phyloP scores from a whole-genome alignment of 2,113 vertebrate species.

The Spea multiplicata region DNA sequence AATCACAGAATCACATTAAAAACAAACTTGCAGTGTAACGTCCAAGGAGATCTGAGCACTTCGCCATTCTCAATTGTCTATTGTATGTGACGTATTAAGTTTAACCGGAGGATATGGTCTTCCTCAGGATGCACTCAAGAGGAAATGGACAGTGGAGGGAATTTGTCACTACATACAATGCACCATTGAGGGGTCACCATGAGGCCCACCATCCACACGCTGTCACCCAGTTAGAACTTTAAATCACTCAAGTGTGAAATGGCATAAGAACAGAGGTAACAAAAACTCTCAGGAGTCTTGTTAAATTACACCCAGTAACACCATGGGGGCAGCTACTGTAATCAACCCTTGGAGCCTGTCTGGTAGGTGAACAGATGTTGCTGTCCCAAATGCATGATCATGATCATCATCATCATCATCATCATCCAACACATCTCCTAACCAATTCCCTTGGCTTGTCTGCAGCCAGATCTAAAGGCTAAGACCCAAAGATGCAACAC shows the following conservation, averaged over 20 bases:
- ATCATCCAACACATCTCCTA: background rate
- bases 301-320: background rate
- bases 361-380: constrained; percentile 10
- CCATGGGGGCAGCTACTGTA: background rate
- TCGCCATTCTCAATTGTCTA: too few relatives aligned
- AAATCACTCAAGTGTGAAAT: background rate
- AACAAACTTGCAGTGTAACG: too few relatives aligned
- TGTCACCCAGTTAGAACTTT: background rate
- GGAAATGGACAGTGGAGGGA: constrained; percentile 19
- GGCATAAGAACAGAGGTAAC: too few relatives aligned
- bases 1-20: too few relatives aligned
- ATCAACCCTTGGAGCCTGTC: constrained; percentile 16
- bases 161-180: constrained; percentile 23
- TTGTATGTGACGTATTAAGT: too few relatives aligned
- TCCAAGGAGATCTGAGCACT: too few relatives aligned
- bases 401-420: background rate
- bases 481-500: background rate
- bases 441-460: background rate
- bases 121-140: constrained; percentile 30
- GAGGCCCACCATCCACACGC: background rate
- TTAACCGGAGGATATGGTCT: background rate
- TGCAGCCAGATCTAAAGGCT: background rate
- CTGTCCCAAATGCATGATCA: constrained; percentile 6
- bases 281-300: constrained; percentile 3
- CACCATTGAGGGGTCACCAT: constrained; percentile 7